phyloP scores from a whole-genome alignment of 2,888 invertebrate species.

The Venusia cambrica region DNA sequence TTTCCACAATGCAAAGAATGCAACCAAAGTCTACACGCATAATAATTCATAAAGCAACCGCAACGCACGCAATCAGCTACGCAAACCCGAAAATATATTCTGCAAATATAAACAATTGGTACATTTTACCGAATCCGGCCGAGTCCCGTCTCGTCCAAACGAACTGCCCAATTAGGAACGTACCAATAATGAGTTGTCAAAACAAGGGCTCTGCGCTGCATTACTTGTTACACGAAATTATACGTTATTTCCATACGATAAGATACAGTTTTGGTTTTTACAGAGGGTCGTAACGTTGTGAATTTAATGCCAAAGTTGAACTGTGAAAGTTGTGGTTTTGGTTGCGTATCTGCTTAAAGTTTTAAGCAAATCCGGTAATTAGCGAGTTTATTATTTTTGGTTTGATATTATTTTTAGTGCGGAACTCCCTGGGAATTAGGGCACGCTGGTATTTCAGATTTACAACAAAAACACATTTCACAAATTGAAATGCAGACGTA shows the following conservation, averaged over 20 bases:
- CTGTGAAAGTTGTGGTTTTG: slow-evolving; percentile 67
- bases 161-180: slow-evolving; percentile 67
- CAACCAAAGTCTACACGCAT: no score
- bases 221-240: slow-evolving; percentile 25
- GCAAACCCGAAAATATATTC: slow-evolving; percentile 70
- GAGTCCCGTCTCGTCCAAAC: slow-evolving; percentile 40
- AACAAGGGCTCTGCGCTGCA: slow-evolving; percentile 57
- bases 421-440: slow-evolving; percentile 1
- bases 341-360: slow-evolving; percentile 66
- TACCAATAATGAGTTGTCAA: slow-evolving; percentile 77
- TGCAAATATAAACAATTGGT: slow-evolving; percentile 59
- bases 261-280: slow-evolving; percentile 38
- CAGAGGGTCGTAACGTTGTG: slow-evolving; percentile 33
- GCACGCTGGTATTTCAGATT: background rate
- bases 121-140: slow-evolving; percentile 51
- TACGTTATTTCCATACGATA: slow-evolving; percentile 37
- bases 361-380: slow-evolving; percentile 69
- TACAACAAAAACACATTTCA: no score
- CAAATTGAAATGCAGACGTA: no score
- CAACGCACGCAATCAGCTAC: slow-evolving; percentile 66
- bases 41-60: slow-evolving; percentile 52
- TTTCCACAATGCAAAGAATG: no score
- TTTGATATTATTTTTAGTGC: slow-evolving; percentile 9
- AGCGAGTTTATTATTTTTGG: slow-evolving; percentile 50
- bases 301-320: slow-evolving; percentile 72